Conservation (phyloP, 2,888 invertebrate genomes). For the Drosophila buzzatii region DNA sequence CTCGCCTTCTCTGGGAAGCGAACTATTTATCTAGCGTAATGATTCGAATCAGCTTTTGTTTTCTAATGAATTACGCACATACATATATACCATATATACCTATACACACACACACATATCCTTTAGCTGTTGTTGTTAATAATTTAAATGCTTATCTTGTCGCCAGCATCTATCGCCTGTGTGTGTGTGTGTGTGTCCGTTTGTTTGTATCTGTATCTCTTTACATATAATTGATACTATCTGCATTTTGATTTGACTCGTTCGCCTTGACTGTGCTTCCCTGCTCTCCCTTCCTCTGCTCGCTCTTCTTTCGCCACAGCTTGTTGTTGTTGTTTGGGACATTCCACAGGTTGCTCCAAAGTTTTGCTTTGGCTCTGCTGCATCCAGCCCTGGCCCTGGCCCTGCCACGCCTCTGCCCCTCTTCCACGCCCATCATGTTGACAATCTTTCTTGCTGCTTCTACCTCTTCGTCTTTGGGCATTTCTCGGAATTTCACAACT, state of each 20-base stretch:
- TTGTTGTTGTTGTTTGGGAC: slow-evolving; percentile 27
- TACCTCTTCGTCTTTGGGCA: slow-evolving; percentile 1
- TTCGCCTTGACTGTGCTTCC: neutral
- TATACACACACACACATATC: slow-evolving; percentile 21
- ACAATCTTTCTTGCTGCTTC: slow-evolving; percentile 59
- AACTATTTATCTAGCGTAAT: neutral
- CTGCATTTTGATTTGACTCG: slow-evolving; percentile 73
- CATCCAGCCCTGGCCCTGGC: neutral
- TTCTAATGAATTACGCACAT: slow-evolving; percentile 56
- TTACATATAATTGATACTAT: slow-evolving; percentile 82
- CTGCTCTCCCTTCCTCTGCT: neutral
- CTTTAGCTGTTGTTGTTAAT: slow-evolving; percentile 56
- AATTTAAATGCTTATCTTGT: slow-evolving; percentile 77
- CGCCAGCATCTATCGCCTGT: slow-evolving; percentile 70
- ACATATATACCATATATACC: slow-evolving; percentile 5
- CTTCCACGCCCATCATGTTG: slow-evolving; percentile 67
- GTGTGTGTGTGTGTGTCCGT: slow-evolving; percentile 67
- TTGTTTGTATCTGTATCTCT: slow-evolving; percentile 72
- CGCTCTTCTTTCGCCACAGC: slow-evolving; percentile 5
- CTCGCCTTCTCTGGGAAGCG: neutral
- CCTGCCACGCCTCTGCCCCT: neutral
- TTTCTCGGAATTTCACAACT: slow-evolving; percentile 58
- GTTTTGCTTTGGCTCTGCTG: slow-evolving; percentile 9
- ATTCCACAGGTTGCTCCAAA: slow-evolving; percentile 69
- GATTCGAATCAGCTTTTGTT: slow-evolving; percentile 42